Evolutionary conservation across 2,888 invertebrate genomes (phyloP).

Genomic region (Epiblema foenella): DNA sequence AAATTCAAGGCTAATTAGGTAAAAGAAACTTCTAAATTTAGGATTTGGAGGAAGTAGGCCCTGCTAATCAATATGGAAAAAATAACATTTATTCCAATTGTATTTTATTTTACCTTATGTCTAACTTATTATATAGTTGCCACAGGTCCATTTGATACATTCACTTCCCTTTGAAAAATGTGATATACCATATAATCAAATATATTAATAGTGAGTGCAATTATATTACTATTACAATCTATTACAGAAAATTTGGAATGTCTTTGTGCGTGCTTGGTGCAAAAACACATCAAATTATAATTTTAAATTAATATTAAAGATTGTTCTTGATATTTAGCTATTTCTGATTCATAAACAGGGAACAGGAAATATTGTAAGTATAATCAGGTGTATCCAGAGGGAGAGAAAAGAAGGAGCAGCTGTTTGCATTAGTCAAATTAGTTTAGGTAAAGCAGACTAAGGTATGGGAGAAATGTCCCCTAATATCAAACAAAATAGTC

Average conservation of each 20-base stretch:
- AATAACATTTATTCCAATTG: background rate
- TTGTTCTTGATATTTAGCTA: constrained; percentile 2
- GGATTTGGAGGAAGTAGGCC: too few relatives aligned
- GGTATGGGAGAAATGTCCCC: too few relatives aligned
- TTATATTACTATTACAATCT: constrained; percentile 4
- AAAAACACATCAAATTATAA: constrained; percentile 19
- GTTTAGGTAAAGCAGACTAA: background rate
- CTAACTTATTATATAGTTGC: constrained; percentile 5
- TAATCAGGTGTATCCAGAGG: background rate
- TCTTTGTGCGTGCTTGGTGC: too few relatives aligned
- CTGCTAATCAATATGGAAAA: background rate
- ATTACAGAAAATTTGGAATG: constrained; percentile 34
- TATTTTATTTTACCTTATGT: background rate
- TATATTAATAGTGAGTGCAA: constrained; percentile 18
- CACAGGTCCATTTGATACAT: background rate
- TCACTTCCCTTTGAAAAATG: background rate
- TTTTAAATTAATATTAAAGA: constrained; percentile 17
- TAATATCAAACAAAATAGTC: too few relatives aligned
- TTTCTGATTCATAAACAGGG: background rate
- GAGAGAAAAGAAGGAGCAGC: background rate
- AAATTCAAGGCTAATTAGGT: too few relatives aligned
- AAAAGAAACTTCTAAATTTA: too few relatives aligned
- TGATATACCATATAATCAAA: background rate
- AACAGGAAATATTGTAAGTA: background rate
- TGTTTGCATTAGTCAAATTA: background rate